Evolutionary conservation across 1,140 invertebrate species (phyloP), one percentile per base, ranked within the genome.

Genomic region (Anastatus disparis): DNA sequence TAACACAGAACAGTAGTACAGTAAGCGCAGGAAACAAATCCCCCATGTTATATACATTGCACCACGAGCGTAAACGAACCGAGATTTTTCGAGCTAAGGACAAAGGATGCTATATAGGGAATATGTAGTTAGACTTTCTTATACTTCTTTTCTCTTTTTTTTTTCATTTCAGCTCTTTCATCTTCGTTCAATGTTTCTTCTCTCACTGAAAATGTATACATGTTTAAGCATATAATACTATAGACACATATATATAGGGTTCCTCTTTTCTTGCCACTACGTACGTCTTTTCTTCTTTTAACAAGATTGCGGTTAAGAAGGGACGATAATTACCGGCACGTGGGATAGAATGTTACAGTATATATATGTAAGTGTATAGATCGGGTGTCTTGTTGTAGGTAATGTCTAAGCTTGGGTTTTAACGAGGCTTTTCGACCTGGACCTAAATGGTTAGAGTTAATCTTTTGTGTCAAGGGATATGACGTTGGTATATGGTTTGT

Each of bases 381-480:
- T n/a, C n/a, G n/a, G n/a, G n/a, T n/a, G n/a, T n/a, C n/a, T n/a
- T n/a, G n/a, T n/a, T n/a, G n/a, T n/a, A n/a, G n/a, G n/a, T n/a
- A n/a, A n/a, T n/a, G n/a, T n/a, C n/a, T n/a, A n/a, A n/a, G n/a
- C 31, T 27, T 7, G 42, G 9, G 44, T 69, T n/a, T n/a, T 69
- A 69, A 69, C 67, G 67, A 69, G 67, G n/a, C 48, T 53, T 61
- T 52, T n/a, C n/a, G n/a, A n/a, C n/a, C n/a, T n/a, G n/a, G n/a
- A n/a, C n/a, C n/a, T n/a, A n/a, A n/a, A n/a, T n/a, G n/a, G n/a
- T n/a, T n/a, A n/a, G n/a, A n/a, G n/a, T n/a, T n/a, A n/a, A n/a
- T n/a, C n/a, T n/a, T n/a, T n/a, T n/a, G n/a, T n/a, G n/a, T n/a
- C n/a, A n/a, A n/a, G n/a, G n/a, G n/a, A n/a, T n/a, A n/a, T n/a